Evolutionary conservation across 2,113 vertebrate genomes (phyloP), one percentile per base, ranked within the genome.

Genomic region (Recurvirostra avosetta): DNA sequence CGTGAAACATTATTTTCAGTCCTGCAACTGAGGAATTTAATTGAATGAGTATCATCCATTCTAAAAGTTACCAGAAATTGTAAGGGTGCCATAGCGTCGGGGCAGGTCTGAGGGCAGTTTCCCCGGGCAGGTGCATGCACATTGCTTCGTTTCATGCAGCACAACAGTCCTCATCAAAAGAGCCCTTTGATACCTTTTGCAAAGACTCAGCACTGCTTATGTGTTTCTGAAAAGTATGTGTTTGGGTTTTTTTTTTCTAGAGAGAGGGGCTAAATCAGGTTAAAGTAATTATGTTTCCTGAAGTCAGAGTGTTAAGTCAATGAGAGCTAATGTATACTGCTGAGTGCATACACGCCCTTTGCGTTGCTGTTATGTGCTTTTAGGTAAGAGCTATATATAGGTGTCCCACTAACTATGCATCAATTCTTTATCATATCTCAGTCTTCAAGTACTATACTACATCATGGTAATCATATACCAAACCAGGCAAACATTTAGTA

Each of bases 361-460:
- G 16, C 80, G 82, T 49, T 36, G 73, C 40, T 81, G 61, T 52
- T 65, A 67, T 15, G 38, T 40, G 70, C 70, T 87, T 95, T 95
- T 96, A 94, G 89, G 81, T 89, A 65, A 71, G 74, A 75, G 81
- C 77, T 96, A 95, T 79, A 93, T 93, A 91, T 88, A 95, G 74
- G 43, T 72, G 27, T 89, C 53, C 91, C 77, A 95, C 58, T 93
- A 94, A 68, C 84, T 85, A 40, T 45, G 85, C 90, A 96, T 96
- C 70, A 95, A 96, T 95, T 95, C 94, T 96, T 96, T 82, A 96
- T 91, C 62, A 75, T 49, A 82, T 45, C 49, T 79, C 47, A 29
- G 34, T 68, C 70, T 85, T 79, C 40, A 66, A 92, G 68, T 63
- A 52, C 65, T 71, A 14, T 20, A 53, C 36, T 67, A n/a, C 65